Base-by-base conservation (phyloP, 2,888 invertebrate genomes). In the Cremastinae sp. region DNA sequence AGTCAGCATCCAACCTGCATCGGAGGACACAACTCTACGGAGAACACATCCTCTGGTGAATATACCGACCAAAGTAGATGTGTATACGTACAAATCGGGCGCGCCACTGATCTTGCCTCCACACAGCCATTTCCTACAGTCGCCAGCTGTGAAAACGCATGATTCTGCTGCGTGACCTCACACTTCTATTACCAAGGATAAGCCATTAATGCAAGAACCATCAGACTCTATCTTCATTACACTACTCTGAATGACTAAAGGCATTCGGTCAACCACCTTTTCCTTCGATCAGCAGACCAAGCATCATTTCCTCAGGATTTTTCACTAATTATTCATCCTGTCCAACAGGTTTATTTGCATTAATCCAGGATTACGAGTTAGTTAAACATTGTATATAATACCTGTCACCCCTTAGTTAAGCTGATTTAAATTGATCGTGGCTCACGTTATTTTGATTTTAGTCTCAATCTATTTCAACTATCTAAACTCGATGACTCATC, bases 111-210 rank as follows among this genome's bases (percentile, higher is more conserved):
- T 14, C 49, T 28, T 34, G 38, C 14, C 34, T 59, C 18, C 47
- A 47, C 38, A 41, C 22, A 34, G 66, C 49, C 10, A 34, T 18
- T 51, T 18, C 43, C n/a, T 28, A 41, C 36, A 72, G 80, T 76
- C 75, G 73, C 80, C 77, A 71, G 64, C 28, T 54, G 70, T 74
- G 78, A 84, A 86, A 84, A 86, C 80, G 81, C 82, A 86, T 84
- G 80, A 80, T 75, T 77, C 75, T 80, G 80, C 74, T 66, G 68
- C 75, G 72, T 71, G 73, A 14, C 66, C 0, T 8, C 47, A 51
- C 70, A 5, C 28, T 28, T 28, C 28, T 2, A 68, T 74, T 58
- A 64, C 72, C 59, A 43, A 61, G 45, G 54, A 71, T 64, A 79
- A 53, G 59, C 58, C 41, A 62, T 72, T 79, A 77, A 79, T 72